Evolutionary conservation across 2,797 vertebrate species (phyloP).

Genomic region (Sciaenops ocellatus): DNA sequence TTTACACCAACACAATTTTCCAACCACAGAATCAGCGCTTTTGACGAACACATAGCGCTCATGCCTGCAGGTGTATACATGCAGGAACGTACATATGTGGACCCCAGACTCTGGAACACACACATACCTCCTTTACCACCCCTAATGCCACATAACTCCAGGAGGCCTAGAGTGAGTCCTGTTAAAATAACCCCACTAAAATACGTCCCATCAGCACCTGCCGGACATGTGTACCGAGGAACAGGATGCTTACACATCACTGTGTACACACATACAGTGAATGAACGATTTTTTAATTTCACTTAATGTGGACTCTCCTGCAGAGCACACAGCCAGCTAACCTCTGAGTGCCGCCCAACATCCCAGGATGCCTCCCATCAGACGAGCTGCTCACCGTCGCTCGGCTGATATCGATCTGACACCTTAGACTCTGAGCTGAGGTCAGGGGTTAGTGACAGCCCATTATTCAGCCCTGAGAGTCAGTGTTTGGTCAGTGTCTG

Average conservation of each 20-base stretch:
- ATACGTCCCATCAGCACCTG: constrained; percentile 57
- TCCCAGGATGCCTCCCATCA: constrained; percentile 54
- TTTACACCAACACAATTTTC: constrained; percentile 49
- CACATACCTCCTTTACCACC: neutral
- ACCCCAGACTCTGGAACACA: constrained; percentile 28
- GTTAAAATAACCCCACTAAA: constrained; percentile 64
- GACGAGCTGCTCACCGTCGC: constrained; percentile 45
- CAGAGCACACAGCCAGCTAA: constrained; percentile 4
- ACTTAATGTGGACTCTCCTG: neutral
- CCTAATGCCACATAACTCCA: constrained; percentile 47
- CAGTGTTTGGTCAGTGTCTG: constrained; percentile 73
- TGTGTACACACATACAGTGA: neutral
- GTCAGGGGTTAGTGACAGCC: constrained; percentile 79
- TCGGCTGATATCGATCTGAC: constrained; percentile 75
- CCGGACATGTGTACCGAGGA: constrained; percentile 3
- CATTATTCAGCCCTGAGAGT: constrained; percentile 82
- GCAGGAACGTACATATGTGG: neutral
- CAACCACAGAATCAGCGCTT: neutral
- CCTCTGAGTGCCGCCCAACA: neutral
- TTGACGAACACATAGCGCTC: constrained; percentile 31
- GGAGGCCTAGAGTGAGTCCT: constrained; percentile 34
- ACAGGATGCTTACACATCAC: neutral
- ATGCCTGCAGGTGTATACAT: constrained; percentile 21
- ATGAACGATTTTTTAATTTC: neutral
- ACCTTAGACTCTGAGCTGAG: constrained; percentile 74